These are phyloP conservation scores for Parazoanthus atlanticus DNA, from an alignment of 92 coral and sea anemone genomes.

Conservation along the genomic window DNA sequence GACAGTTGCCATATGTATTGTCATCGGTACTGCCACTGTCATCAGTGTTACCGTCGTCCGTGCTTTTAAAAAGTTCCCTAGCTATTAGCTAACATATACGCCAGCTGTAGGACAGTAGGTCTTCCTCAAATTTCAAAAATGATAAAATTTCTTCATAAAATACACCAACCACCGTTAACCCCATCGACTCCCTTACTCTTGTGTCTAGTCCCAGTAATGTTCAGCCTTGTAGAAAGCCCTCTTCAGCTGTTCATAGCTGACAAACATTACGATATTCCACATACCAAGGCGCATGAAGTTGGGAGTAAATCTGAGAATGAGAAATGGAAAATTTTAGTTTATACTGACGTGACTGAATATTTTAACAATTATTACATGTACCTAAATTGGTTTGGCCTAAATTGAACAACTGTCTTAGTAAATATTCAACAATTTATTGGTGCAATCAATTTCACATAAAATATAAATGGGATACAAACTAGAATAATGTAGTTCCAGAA, in stretches of 20 bases:
- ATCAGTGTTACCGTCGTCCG: neutral
- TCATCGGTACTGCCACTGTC: no score
- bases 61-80: neutral
- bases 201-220: conserved; percentile 6
- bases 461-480: no score
- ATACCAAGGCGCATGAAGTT: conserved; percentile 95
- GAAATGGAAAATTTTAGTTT: neutral
- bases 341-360: neutral
- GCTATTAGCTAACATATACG: neutral
- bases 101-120: neutral
- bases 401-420: no score
- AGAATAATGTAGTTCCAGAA: no score
- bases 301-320: conserved; percentile 83
- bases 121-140: no score
- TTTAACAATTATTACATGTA: no score
- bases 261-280: conserved; percentile 98
- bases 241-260: conserved; percentile 93
- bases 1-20: no score
- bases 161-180: neutral
- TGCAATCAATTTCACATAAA: no score
- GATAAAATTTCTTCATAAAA: no score
- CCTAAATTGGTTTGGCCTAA: no score
- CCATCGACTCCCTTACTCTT: neutral
- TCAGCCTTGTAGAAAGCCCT: conserved; percentile 55
- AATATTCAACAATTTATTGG: no score